Conservation (phyloP, 1,140 invertebrate species). For the Dinothrombium tinctorium region DNA sequence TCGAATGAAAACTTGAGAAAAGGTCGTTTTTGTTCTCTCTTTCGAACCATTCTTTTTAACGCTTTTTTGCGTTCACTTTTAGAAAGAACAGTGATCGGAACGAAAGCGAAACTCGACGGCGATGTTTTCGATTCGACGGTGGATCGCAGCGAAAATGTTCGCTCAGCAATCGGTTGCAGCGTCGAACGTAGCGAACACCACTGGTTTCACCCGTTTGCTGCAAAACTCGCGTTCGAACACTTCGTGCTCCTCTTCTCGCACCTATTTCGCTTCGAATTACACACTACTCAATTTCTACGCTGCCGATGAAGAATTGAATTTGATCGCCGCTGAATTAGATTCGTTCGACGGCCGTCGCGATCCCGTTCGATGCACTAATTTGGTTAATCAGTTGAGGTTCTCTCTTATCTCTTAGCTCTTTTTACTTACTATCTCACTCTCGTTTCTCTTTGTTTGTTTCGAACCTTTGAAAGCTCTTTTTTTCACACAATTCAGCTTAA, state of each 20-base stretch:
- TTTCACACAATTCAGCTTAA: too few species aligned
- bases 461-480: too few species aligned
- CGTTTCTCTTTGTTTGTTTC: not conserved
- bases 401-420: not conserved
- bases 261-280: not conserved
- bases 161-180: not conserved
- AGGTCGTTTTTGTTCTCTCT: too few species aligned
- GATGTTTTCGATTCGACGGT: constrained; percentile 11
- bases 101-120: too few species aligned
- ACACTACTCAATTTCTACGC: constrained; percentile 47
- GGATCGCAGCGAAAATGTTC: constrained; percentile 10
- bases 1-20: too few species aligned
- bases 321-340: constrained; percentile 79
- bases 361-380: constrained; percentile 72
- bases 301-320: constrained; percentile 85
- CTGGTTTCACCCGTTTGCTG: not conserved
- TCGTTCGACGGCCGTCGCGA: constrained; percentile 95
- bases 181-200: not conserved
- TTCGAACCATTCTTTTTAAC: too few species aligned
- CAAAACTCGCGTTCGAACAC: not conserved
- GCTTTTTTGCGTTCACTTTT: too few species aligned
- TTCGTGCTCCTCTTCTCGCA: not conserved
- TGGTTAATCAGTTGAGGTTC: constrained; percentile 78
- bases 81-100: not conserved
- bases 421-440: not conserved